Evolutionary conservation across 2,113 vertebrate genomes (phyloP), one percentile per base, ranked within the genome.

Genomic region (Hyperoodon ampullatus): DNA sequence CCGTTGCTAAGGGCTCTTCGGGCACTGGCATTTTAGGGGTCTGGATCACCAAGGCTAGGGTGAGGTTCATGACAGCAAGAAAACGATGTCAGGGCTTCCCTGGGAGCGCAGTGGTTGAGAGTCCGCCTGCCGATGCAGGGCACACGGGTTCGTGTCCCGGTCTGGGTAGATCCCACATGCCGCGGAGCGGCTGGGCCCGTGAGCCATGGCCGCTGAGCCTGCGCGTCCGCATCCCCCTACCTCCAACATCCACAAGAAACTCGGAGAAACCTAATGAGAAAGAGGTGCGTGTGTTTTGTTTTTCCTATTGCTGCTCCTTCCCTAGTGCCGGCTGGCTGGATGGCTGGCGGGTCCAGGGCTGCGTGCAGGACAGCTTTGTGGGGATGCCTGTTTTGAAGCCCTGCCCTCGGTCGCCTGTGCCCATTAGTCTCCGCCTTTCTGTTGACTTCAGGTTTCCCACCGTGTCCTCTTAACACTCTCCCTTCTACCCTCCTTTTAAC

Each of bases 201-300:
- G 47, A 47, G 47, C 11, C 47, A 47, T 47, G 47, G 47, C 47
- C 47, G 2, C 47, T 47, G 47, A 50, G 47, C 10, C 44, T 47
- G 44, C 44, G 2, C 10, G 10, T 47, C 44, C 44, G 10, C 1
- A 1, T 21, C 39, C 33, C 12, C n/a, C 2, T 2, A n/a, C 7
- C n/a, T 16, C 30, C 26, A 12, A 11, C 8, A 10, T 44, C 15
- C 15, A 88, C 74, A 80, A 88, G 65, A 66, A 71, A 28, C 39
- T 33, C 8, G 0, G 53, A 30, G 53, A 82, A 93, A 65, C 18
- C 50, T 35, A 15, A 53, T 13, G 66, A 81, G 63, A 70, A 70
- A 26, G 11, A 10, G 3, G 2, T 15, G 10, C 24, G 11, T 10
- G 33, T 24, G 0, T 28, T 35, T 63, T 33, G 3, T 35, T 26